Conservation (phyloP, 2,797 vertebrate genomes). For the Sebastolobus altivelis region DNA sequence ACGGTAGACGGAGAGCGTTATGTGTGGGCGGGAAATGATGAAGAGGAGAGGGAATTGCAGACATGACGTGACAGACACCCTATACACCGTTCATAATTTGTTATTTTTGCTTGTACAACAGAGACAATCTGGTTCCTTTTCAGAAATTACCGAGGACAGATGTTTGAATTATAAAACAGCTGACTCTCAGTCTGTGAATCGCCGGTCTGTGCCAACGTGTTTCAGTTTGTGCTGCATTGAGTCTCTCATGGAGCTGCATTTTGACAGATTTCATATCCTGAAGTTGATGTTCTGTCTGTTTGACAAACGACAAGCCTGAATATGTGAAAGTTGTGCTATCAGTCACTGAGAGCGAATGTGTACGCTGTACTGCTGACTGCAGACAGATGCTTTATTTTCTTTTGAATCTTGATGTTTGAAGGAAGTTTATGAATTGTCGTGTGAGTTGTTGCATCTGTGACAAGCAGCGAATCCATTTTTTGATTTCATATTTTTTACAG, state of each 20-base stretch:
- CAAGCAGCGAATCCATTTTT: background rate
- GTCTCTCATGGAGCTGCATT: slow-evolving; percentile 6
- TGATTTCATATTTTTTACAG: background rate
- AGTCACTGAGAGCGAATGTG: slow-evolving; percentile 9
- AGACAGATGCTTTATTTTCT: slow-evolving; percentile 16
- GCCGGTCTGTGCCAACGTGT: slow-evolving; percentile 12
- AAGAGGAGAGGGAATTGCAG: background rate
- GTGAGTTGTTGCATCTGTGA: background rate
- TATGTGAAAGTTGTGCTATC: slow-evolving; percentile 1
- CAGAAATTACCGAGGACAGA: slow-evolving; percentile 18
- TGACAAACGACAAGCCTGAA: slow-evolving; percentile 23
- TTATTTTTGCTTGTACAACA: slow-evolving; percentile 17
- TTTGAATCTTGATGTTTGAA: background rate
- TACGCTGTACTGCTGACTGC: background rate
- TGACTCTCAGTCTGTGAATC: slow-evolving; percentile 34
- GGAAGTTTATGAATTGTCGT: background rate
- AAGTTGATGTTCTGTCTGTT: slow-evolving; percentile 29
- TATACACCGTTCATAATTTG: slow-evolving; percentile 24
- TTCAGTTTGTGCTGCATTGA: slow-evolving; percentile 30
- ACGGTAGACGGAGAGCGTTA: background rate
- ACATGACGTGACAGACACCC: background rate
- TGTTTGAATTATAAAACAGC: slow-evolving; percentile 46
- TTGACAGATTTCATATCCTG: slow-evolving; percentile 13
- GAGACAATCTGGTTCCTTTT: slow-evolving; percentile 28
- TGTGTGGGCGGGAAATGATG: background rate